phyloP scores from a whole-genome alignment of 2,797 vertebrate species.

The Thaleichthys pacificus region DNA sequence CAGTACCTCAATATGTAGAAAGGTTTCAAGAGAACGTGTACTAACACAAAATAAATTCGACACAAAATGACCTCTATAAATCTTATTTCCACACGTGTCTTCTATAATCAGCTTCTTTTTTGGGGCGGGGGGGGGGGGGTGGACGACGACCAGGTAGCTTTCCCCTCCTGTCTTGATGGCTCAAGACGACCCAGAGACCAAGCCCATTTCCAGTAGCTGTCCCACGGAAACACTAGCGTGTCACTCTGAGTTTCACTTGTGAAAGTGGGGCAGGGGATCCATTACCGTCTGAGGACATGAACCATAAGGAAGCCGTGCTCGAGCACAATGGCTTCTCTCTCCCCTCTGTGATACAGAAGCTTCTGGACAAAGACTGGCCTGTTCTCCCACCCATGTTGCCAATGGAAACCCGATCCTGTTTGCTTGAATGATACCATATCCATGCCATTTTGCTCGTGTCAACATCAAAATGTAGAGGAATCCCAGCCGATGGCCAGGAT shows the following conservation, averaged over 20 bases:
- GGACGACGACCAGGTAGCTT: constrained; percentile 12
- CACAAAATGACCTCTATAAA: too few species aligned
- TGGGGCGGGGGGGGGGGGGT: neutral
- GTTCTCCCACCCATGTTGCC: constrained; percentile 71
- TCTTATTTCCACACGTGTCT: too few species aligned
- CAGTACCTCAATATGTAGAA: too few species aligned
- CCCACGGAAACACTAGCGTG: constrained; percentile 55
- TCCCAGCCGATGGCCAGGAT: neutral
- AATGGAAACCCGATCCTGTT: constrained; percentile 60
- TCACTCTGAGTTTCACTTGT: constrained; percentile 55
- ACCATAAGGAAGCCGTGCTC: constrained; percentile 72
- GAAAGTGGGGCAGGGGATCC: constrained; percentile 65
- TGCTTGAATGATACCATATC: constrained; percentile 66
- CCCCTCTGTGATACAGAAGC: constrained; percentile 66
- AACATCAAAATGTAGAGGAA: constrained; percentile 42
- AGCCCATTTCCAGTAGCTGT: constrained; percentile 37
- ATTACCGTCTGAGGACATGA: constrained; percentile 76
- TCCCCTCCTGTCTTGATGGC: constrained; percentile 24
- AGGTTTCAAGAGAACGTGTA: too few species aligned
- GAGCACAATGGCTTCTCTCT: constrained; percentile 78
- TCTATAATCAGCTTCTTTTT: neutral
- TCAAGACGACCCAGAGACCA: constrained; percentile 29
- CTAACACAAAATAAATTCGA: too few species aligned
- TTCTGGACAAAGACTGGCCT: constrained; percentile 73
- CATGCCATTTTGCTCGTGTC: constrained; percentile 57